Evolutionary conservation across 2,888 invertebrate species (phyloP).

Genomic region (Lepas anatifera): DNA sequence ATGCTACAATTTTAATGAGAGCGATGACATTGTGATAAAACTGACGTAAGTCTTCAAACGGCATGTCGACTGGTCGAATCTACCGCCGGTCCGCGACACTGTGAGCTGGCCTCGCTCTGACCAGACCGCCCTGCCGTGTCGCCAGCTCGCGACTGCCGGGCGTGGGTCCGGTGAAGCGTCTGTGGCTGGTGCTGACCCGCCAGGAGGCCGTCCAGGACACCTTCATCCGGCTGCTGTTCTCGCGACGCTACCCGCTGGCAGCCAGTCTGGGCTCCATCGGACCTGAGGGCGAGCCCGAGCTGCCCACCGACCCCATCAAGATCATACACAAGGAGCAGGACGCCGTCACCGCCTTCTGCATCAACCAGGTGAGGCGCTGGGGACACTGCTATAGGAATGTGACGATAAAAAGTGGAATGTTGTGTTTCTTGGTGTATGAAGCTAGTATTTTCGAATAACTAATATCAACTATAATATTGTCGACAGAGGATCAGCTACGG

Average conservation of each 20-base stretch:
- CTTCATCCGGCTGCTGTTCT: slow-evolving; percentile 91
- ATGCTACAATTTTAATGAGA: too few species aligned
- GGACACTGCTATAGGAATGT: too few species aligned
- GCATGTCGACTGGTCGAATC: too few species aligned
- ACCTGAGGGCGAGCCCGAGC: slow-evolving; percentile 9
- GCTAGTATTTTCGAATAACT: too few species aligned
- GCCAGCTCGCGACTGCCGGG: slow-evolving; percentile 21
- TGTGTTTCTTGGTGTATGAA: too few species aligned
- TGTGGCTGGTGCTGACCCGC: slow-evolving; percentile 87
- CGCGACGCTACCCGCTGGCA: slow-evolving; percentile 44
- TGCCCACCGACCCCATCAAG: slow-evolving; percentile 66
- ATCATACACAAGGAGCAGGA: slow-evolving; percentile 99
- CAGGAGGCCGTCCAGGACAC: slow-evolving; percentile 88
- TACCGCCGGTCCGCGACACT: too few species aligned
- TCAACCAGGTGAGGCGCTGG: slow-evolving; percentile 61
- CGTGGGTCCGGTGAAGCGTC: slow-evolving; percentile 42
- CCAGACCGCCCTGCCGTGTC: background rate
- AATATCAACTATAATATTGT: too few species aligned
- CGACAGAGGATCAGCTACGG: too few species aligned
- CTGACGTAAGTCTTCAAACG: too few species aligned
- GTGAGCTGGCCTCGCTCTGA: too few species aligned
- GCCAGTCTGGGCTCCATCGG: background rate
- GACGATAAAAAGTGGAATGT: too few species aligned
- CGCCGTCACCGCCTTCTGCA: slow-evolving; percentile 91
- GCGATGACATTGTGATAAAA: too few species aligned